Conservation (phyloP, 30 jellyfish, hydroid and myxozoan species). For the Sanderia malayensis region DNA sequence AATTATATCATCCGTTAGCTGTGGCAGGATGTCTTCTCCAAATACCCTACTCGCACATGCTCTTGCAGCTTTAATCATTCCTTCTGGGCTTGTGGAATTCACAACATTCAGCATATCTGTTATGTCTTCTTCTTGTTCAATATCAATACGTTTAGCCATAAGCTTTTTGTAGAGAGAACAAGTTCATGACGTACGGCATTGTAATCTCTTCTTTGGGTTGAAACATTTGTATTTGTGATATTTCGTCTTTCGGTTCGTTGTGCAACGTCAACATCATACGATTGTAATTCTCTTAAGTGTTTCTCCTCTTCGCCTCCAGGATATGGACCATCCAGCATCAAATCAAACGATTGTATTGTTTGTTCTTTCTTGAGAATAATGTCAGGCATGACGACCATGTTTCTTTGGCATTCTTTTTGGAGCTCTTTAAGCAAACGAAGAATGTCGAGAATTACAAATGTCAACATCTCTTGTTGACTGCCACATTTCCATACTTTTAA, state of each 20-base stretch:
- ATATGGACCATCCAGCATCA: neutral
- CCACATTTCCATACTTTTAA: conserved; percentile 5
- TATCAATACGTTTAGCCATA: conserved; percentile 16
- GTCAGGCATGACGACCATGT: conserved; percentile 9
- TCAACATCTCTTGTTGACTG: conserved; percentile 1
- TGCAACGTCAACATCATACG: neutral
- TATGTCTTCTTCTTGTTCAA: conserved; percentile 3
- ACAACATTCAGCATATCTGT: neutral
- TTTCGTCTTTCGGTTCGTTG: neutral
- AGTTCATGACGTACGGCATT: neutral
- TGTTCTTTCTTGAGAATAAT: neutral
- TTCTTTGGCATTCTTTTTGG: conserved; percentile 15
- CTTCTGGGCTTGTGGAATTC: conserved; percentile 2
- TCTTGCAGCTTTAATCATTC: neutral
- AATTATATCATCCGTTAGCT: neutral
- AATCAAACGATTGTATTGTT: neutral
- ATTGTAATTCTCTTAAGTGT: neutral
- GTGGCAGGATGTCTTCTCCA: neutral
- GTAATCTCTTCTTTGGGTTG: conserved; percentile 5
- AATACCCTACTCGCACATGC: conserved; percentile 1
- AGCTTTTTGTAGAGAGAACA: neutral
- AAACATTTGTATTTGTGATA: neutral
- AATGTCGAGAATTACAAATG: neutral
- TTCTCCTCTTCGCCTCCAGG: conserved; percentile 2
- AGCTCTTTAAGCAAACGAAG: conserved; percentile 13